Percentiles rank a stretch among this genome's conserved stretches.
phyloP scores from a whole-genome alignment of 1,140 invertebrate species.

The Nomia melanderi region DNA sequence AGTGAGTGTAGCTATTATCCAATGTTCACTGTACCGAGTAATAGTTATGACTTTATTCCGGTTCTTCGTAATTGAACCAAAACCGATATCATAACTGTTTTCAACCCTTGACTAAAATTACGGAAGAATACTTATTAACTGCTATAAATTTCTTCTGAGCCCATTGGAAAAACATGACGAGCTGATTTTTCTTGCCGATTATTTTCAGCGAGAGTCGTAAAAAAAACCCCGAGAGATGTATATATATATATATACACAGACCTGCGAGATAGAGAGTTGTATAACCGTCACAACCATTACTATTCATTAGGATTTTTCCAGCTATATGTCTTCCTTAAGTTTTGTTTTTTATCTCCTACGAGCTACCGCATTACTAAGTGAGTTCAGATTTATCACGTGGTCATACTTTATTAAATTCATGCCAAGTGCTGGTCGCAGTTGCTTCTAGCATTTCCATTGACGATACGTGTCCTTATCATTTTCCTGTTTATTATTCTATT shows the following conservation, averaged over 20 bases:
- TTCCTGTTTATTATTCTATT: conserved; percentile 16
- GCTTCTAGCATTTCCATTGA: background rate
- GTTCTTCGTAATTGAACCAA: no score
- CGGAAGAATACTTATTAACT: conserved; percentile 12
- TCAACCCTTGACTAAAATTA: no score
- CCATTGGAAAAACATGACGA: background rate
- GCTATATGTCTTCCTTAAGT: conserved; percentile 71
- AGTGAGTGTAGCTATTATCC: no score
- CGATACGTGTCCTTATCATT: conserved; percentile 44
- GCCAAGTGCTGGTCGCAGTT: conserved; percentile 19
- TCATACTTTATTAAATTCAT: conserved; percentile 72
- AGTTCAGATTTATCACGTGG: conserved; percentile 70
- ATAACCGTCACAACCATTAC: conserved; percentile 64
- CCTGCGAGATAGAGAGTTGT: conserved; percentile 19
- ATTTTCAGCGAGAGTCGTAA: conserved; percentile 41
- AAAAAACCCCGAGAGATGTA: conserved; percentile 38
- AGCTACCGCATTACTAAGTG: conserved; percentile 65
- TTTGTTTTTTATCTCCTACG: conserved; percentile 58
- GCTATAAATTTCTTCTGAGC: conserved; percentile 20
- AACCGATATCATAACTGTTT: no score
- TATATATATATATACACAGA: no score
- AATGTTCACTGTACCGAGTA: no score
- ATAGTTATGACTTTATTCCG: no score
- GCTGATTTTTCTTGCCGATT: conserved; percentile 48
- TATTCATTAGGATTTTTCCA: conserved; percentile 74